Percentiles rank a stretch among this genome's conserved stretches.
phyloP scores from a whole-genome alignment of 1,140 invertebrate genomes.

The Trachymyrmex septentrionalis region DNA sequence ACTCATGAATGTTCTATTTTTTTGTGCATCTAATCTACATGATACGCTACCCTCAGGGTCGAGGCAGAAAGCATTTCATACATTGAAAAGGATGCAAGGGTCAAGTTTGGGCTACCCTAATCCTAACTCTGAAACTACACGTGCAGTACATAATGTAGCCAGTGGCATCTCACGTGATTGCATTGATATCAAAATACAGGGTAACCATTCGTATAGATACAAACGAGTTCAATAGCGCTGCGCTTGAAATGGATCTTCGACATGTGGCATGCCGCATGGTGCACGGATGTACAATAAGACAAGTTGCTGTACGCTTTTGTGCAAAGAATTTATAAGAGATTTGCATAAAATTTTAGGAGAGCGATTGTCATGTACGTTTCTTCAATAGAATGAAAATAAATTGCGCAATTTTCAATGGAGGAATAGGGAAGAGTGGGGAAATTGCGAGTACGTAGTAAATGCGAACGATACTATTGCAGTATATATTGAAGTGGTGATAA shows the following conservation, averaged over 20 bases:
- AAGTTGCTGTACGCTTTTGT: neutral
- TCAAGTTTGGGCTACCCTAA: neutral
- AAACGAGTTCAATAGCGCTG: slow-evolving; percentile 63
- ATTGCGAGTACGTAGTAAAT: no score
- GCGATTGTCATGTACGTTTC: no score
- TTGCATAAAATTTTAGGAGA: neutral
- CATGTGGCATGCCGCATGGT: slow-evolving; percentile 74
- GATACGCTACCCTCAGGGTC: slow-evolving; percentile 53
- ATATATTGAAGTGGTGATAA: no score
- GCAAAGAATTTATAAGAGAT: neutral
- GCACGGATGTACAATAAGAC: slow-evolving; percentile 10
- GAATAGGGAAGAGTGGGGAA: no score
- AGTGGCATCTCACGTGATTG: slow-evolving; percentile 59
- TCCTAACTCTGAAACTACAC: slow-evolving; percentile 56
- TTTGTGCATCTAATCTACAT: slow-evolving; percentile 66
- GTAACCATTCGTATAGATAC: slow-evolving; percentile 65
- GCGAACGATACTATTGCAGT: no score
- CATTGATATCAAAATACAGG: slow-evolving; percentile 73
- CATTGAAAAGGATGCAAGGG: slow-evolving; percentile 28
- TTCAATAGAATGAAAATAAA: neutral
- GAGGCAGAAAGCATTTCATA: slow-evolving; percentile 8
- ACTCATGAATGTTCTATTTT: slow-evolving; percentile 60
- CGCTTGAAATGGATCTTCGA: slow-evolving; percentile 71
- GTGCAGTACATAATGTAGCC: slow-evolving; percentile 60
- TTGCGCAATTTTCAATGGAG: neutral